These are phyloP conservation scores for Artemia franciscana DNA, from an alignment of 1,140 invertebrate genomes.

Conservation along the genomic window DNA sequence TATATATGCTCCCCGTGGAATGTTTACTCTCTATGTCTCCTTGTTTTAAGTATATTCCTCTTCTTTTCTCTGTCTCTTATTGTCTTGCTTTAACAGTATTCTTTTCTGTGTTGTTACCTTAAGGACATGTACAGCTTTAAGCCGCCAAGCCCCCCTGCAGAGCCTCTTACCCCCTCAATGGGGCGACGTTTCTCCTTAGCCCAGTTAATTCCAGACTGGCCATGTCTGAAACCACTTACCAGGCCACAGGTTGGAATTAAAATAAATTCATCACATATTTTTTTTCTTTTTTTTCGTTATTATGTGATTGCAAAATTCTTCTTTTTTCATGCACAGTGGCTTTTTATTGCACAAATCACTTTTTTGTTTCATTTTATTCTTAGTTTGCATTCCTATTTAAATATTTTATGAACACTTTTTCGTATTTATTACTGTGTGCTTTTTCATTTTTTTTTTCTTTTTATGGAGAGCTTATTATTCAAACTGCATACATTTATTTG, in stretches of 20 bases:
- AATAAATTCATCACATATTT: constrained; percentile 12
- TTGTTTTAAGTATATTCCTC: constrained; percentile 1
- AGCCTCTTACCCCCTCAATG: not conserved
- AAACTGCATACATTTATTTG: too few species aligned
- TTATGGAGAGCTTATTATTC: not conserved
- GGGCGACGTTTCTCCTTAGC: constrained; percentile 62
- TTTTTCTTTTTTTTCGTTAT: not conserved
- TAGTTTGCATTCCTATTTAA: constrained; percentile 38
- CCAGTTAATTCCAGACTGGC: constrained; percentile 90
- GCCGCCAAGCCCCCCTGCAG: not conserved
- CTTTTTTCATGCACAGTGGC: too few species aligned
- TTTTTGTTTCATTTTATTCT: constrained; percentile 20
- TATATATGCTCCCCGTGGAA: too few species aligned
- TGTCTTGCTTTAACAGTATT: constrained; percentile 3
- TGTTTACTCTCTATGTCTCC: too few species aligned
- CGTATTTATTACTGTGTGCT: constrained; percentile 6
- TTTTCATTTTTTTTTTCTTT: constrained; percentile 7
- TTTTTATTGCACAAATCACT: not conserved
- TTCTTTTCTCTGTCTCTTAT: constrained; percentile 3
- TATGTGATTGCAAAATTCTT: not conserved
- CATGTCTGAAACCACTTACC: constrained; percentile 59
- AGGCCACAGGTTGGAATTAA: constrained; percentile 24
- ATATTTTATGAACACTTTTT: constrained; percentile 5
- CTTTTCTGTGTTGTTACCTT: not conserved
- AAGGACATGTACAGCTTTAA: not conserved